These are phyloP conservation scores for Zophobas morio DNA, from an alignment of 1,140 invertebrate species.

Conservation along the genomic window DNA sequence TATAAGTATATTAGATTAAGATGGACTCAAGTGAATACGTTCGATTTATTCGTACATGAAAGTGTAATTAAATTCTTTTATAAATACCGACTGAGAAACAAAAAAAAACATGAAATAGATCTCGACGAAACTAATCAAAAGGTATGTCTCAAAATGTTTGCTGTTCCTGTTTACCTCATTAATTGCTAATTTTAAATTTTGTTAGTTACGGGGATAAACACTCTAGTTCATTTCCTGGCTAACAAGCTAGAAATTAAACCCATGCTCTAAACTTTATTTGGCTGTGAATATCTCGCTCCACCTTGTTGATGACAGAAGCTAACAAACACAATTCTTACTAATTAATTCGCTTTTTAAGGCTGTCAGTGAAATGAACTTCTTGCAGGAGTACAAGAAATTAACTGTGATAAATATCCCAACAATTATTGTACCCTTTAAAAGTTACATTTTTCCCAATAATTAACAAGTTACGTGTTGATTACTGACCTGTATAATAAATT, in stretches of 20 bases:
- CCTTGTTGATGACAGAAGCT: conserved; percentile 7
- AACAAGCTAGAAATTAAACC: not conserved
- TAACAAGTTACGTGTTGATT: conserved; percentile 37
- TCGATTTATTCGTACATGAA: too few species aligned
- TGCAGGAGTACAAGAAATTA: conserved; percentile 17
- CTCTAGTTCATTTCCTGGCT: conserved; percentile 10
- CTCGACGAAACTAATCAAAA: too few species aligned
- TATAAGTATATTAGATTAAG: too few species aligned
- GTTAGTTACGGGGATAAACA: not conserved
- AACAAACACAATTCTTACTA: conserved; percentile 4
- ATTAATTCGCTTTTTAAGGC: conserved; percentile 24
- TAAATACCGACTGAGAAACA: too few species aligned
- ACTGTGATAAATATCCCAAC: conserved; percentile 10
- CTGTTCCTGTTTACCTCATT: not conserved
- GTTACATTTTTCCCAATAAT: conserved; percentile 12
- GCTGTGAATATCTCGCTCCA: not conserved
- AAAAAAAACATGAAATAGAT: too few species aligned
- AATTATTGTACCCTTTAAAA: conserved; percentile 20
- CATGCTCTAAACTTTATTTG: not conserved
- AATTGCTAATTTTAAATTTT: not conserved
- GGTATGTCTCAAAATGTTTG: too few species aligned
- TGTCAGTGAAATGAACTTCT: conserved; percentile 12
- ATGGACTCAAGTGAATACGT: too few species aligned
- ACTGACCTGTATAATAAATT: conserved; percentile 43
- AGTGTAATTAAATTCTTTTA: too few species aligned